Percentiles rank a stretch among this genome's conserved stretches.
phyloP scores from a whole-genome alignment of 1,140 invertebrate species.

The Amyelois transitella region DNA sequence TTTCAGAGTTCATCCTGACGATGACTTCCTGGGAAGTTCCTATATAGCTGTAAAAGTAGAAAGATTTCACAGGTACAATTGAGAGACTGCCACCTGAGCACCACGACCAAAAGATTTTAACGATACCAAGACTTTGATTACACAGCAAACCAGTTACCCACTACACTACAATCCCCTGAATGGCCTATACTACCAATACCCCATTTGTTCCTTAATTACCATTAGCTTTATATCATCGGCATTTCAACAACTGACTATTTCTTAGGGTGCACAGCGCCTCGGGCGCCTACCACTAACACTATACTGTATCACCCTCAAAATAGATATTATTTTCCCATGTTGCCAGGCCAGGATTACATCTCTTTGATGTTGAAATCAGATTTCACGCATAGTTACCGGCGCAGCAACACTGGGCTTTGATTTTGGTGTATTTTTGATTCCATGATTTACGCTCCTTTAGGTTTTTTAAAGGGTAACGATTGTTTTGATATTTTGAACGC shows the following conservation, averaged over 20 bases:
- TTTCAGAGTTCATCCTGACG: too few species aligned
- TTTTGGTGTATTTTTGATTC: constrained; percentile 15
- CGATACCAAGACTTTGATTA: too few species aligned
- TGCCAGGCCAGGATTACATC: not conserved
- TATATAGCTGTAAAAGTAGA: too few species aligned
- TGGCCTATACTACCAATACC: not conserved
- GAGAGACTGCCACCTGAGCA: too few species aligned
- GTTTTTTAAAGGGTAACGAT: not conserved
- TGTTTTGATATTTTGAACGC: not conserved
- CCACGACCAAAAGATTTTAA: too few species aligned
- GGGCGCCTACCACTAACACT: not conserved
- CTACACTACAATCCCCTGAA: not conserved
- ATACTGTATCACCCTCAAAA: not conserved
- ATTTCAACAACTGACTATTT: constrained; percentile 14
- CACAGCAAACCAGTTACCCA: too few species aligned
- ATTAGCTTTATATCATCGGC: constrained; percentile 3
- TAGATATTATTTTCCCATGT: not conserved
- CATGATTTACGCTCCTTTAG: constrained; percentile 6
- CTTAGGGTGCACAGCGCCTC: constrained; percentile 11
- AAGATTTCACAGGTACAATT: too few species aligned
- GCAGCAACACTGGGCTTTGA: constrained; percentile 8
- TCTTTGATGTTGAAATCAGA: constrained; percentile 9
- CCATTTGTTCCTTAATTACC: not conserved
- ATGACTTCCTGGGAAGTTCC: too few species aligned
- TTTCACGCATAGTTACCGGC: constrained; percentile 11